Evolutionary conservation across 2,797 vertebrate species (phyloP).

Genomic region (Vireo griseus): DNA sequence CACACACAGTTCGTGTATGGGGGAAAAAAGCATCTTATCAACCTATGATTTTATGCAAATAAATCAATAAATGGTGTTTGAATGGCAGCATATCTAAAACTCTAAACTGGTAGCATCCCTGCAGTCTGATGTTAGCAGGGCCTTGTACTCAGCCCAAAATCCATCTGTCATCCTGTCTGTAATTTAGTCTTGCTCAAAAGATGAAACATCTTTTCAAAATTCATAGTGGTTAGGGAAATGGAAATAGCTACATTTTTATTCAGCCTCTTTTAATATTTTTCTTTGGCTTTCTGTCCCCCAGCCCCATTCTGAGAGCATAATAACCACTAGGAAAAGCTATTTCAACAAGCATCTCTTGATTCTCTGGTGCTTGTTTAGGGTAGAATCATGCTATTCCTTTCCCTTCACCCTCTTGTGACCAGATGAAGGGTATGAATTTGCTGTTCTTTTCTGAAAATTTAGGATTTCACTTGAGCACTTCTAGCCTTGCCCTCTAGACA

Average conservation of each 20-base stretch:
- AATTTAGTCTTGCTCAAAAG: slow-evolving; percentile 15
- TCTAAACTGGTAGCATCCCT: not conserved
- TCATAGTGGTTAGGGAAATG: not conserved
- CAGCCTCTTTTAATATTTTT: not conserved
- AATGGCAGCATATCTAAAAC: not conserved
- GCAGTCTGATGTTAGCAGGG: not conserved
- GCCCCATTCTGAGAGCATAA: not conserved
- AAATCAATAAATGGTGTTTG: not conserved
- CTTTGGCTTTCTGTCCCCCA: not conserved
- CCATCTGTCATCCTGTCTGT: slow-evolving; percentile 33
- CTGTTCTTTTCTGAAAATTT: not conserved
- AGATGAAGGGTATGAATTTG: not conserved
- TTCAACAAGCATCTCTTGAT: not conserved
- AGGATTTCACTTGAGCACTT: not conserved
- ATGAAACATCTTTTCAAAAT: slow-evolving; percentile 49
- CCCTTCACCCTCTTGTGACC: not conserved
- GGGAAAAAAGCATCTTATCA: not conserved
- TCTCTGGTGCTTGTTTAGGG: not conserved
- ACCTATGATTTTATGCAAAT: not conserved
- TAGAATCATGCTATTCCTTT: not conserved
- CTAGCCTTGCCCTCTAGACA: not conserved
- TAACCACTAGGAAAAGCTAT: not conserved
- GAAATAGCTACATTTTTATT: slow-evolving; percentile 10
- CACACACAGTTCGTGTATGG: not conserved
- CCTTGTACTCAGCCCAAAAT: not conserved